Evolutionary conservation across 2,113 vertebrate genomes (phyloP).

Genomic region (Notiomystis cincta): DNA sequence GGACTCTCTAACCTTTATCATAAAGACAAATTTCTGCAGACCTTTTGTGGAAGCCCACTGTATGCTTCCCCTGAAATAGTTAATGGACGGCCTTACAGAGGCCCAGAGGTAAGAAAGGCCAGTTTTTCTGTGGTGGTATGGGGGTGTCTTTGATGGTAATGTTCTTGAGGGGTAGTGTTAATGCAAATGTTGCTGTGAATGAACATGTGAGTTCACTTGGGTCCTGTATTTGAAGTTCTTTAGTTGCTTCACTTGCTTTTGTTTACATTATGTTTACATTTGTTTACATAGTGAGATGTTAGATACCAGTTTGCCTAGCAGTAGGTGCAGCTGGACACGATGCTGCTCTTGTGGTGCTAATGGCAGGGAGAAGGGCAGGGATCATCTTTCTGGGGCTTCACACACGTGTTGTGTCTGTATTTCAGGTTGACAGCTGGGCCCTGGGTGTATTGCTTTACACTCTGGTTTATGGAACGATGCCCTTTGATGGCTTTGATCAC

Average conservation of each 20-base stretch:
- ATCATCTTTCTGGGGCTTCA: not conserved
- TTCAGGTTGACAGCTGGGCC: slow-evolving; percentile 98
- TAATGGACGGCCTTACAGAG: slow-evolving; percentile 93
- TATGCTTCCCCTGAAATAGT: slow-evolving; percentile 98
- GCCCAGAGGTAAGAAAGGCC: slow-evolving; percentile 85
- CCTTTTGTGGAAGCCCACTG: slow-evolving; percentile 94
- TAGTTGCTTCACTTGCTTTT: not conserved
- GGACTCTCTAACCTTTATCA: slow-evolving; percentile 96
- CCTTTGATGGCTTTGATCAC: slow-evolving; percentile 96
- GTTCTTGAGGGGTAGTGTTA: not conserved
- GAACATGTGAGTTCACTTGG: not conserved
- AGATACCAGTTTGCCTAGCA: not conserved
- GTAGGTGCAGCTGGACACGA: not conserved
- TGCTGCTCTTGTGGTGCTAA: not conserved
- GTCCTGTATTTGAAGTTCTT: not conserved
- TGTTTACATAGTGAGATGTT: not conserved
- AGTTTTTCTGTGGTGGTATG: not conserved
- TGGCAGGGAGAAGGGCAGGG: not conserved
- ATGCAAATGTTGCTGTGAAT: not conserved
- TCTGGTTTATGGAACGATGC: slow-evolving; percentile 97
- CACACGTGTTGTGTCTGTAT: slow-evolving; percentile 31
- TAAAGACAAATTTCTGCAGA: slow-evolving; percentile 94
- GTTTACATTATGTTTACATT: no score
- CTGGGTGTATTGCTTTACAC: slow-evolving; percentile 97
- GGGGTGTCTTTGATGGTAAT: not conserved